Percentiles rank a stretch among this genome's conserved stretches.
Conservation (phyloP, 2,113 vertebrate genomes). For the Tyto alba region DNA sequence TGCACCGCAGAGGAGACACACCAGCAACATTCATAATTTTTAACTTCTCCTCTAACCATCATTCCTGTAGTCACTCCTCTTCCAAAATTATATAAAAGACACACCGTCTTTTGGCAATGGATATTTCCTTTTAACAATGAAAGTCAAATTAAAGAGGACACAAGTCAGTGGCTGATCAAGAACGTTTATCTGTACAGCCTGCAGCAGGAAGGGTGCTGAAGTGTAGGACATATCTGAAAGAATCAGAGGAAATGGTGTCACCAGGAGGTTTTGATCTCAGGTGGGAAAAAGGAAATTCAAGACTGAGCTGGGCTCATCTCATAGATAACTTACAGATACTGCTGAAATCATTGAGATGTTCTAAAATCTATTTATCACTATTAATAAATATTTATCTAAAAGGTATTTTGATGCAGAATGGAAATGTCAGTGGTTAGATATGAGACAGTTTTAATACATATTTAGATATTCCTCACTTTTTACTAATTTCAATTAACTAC, state of each 20-base stretch:
- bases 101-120: constrained; percentile 3
- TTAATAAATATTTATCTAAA: background rate
- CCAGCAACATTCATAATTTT: background rate
- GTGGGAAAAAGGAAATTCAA: background rate
- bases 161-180: background rate
- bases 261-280: constrained; percentile 12
- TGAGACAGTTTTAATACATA: background rate
- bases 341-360: background rate
- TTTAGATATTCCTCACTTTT: background rate
- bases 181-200: background rate
- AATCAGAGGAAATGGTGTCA: constrained; percentile 41
- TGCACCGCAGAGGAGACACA: background rate
- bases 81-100: background rate
- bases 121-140: constrained; percentile 38
- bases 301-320: background rate
- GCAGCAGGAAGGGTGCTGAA: constrained; percentile 32
- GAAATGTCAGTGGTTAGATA: background rate
- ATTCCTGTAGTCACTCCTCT: background rate
- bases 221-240: background rate
- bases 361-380: background rate
- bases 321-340: background rate
- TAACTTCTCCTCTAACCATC: background rate
- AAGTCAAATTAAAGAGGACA: background rate
- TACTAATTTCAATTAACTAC: background rate
- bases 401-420: background rate